phyloP scores from a whole-genome alignment of 2,797 vertebrate genomes.

The Macroramphosus scolopax region DNA sequence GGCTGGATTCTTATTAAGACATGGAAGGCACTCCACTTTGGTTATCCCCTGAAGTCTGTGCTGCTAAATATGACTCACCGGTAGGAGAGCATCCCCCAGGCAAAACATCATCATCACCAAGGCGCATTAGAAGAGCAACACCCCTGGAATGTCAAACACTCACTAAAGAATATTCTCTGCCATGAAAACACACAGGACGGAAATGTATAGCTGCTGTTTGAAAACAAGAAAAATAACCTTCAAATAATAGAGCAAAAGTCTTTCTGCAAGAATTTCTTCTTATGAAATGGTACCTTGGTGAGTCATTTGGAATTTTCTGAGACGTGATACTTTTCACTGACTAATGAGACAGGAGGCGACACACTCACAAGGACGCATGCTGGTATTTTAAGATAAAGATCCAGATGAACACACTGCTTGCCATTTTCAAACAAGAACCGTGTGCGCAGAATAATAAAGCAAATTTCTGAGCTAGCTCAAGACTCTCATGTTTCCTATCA shows the following conservation, averaged over 20 bases:
- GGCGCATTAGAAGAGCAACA: conserved; percentile 42
- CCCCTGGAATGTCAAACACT: conserved; percentile 52
- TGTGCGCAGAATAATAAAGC: conserved; percentile 48
- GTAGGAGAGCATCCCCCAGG: conserved; percentile 38
- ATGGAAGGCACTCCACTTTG: conserved; percentile 39
- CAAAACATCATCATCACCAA: conserved; percentile 42
- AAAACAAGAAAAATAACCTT: conserved; percentile 22
- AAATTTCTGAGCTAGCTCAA: conserved; percentile 27
- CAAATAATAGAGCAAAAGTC: neutral
- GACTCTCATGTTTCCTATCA: conserved; percentile 30
- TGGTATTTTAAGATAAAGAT: conserved; percentile 29
- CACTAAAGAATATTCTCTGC: conserved; percentile 20
- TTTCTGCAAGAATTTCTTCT: neutral
- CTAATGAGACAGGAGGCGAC: conserved; percentile 26
- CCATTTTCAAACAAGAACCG: conserved; percentile 50
- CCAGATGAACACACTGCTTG: conserved; percentile 31
- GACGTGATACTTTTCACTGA: conserved; percentile 21
- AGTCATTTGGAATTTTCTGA: conserved; percentile 33
- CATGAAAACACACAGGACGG: conserved; percentile 3
- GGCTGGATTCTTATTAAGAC: conserved; percentile 57
- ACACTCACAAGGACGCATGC: conserved; percentile 6
- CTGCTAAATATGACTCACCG: conserved; percentile 55
- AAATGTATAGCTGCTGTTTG: conserved; percentile 22
- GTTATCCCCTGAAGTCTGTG: conserved; percentile 35
- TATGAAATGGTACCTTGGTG: conserved; percentile 6